Conservation (phyloP, 2,797 vertebrate genomes). For the Balearica regulorum region DNA sequence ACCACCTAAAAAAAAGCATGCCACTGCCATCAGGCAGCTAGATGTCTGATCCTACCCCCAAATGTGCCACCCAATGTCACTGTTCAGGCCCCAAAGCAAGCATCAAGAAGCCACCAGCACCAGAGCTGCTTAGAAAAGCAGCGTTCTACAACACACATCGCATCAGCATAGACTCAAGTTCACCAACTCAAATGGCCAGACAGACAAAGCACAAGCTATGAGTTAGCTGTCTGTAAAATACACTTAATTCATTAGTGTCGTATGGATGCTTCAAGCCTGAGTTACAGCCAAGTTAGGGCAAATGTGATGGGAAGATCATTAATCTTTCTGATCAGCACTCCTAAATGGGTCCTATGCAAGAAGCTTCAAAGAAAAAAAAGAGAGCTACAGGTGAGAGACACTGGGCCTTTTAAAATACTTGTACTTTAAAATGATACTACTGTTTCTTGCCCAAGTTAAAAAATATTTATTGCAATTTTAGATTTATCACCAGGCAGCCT, state of each 20-base stretch:
- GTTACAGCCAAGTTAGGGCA: not conserved
- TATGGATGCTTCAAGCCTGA: not conserved
- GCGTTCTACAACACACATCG: rapidly evolving
- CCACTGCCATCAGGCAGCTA: not conserved
- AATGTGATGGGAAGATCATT: not conserved
- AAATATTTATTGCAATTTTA: not conserved
- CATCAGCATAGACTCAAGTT: too few species aligned
- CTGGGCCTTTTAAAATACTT: not conserved
- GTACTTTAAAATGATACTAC: not conserved
- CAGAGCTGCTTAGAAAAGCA: not conserved
- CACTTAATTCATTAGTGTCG: rapidly evolving
- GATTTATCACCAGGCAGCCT: not conserved
- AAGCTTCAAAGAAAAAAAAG: not conserved
- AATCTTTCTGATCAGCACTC: not conserved
- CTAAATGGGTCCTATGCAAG: not conserved
- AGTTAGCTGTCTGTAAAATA: not conserved
- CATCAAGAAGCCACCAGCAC: not conserved
- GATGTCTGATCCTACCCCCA: too few species aligned
- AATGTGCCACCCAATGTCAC: too few species aligned
- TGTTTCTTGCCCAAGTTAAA: not conserved
- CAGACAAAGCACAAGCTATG: rapidly evolving
- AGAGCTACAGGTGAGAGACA: rapidly evolving
- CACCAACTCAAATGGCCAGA: rapidly evolving
- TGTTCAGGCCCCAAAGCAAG: not conserved
- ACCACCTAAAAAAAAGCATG: not conserved